Percentiles rank a stretch among this genome's conserved stretches.
Evolutionary conservation across 2,113 vertebrate species (phyloP).

Genomic region (Austrofundulus limnaeus): DNA sequence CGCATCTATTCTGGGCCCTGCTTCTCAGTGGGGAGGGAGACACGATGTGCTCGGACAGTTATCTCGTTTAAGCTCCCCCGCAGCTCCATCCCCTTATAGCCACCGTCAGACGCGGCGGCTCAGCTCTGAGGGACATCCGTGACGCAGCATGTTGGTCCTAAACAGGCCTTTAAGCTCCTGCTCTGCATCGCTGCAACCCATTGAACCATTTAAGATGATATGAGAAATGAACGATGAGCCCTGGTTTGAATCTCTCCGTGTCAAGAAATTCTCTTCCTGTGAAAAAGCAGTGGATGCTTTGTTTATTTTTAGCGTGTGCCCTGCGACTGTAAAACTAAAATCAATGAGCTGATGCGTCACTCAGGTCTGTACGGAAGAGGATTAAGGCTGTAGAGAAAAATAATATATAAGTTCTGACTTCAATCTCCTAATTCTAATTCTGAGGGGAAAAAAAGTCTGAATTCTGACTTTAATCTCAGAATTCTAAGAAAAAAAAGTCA

Average conservation of each 20-base stretch:
- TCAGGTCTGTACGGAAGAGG: too few species aligned
- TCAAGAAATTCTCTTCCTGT: too few species aligned
- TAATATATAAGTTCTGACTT: too few species aligned
- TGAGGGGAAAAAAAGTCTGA: too few species aligned
- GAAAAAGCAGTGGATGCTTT: neutral
- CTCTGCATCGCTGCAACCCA: neutral
- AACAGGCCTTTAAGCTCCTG: conserved; percentile 53
- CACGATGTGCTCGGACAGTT: conserved; percentile 55
- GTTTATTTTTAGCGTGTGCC: neutral
- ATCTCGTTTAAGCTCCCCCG: conserved; percentile 67
- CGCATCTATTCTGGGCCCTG: conserved; percentile 65
- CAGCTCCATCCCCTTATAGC: conserved; percentile 54
- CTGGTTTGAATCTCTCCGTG: too few species aligned
- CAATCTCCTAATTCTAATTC: too few species aligned
- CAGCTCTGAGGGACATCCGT: conserved; percentile 32
- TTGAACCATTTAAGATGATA: too few species aligned
- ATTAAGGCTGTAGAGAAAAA: too few species aligned
- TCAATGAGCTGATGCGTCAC: conserved; percentile 23
- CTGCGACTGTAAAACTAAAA: conserved; percentile 7
- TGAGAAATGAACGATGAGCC: too few species aligned
- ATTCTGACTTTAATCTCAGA: too few species aligned
- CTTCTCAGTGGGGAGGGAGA: conserved; percentile 56
- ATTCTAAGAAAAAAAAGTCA: too few species aligned
- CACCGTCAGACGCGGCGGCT: conserved; percentile 30
- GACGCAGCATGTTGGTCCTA: conserved; percentile 33